phyloP scores from a whole-genome alignment of 2,797 vertebrate species.

The Cygnus olor region DNA sequence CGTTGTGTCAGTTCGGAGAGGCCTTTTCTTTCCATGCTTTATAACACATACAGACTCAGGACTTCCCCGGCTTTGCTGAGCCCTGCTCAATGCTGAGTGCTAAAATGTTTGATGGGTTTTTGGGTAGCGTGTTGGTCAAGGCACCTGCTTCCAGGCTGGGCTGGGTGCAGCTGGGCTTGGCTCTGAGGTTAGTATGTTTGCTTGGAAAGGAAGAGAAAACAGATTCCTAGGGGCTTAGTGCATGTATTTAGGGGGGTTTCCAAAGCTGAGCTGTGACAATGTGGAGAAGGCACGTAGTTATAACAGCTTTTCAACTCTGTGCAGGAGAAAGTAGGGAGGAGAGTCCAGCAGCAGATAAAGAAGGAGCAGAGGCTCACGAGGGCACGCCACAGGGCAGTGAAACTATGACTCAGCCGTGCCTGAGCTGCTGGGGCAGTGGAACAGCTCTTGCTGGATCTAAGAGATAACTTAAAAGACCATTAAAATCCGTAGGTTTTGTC shows the following conservation, averaged over 20 bases:
- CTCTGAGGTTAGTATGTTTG: not conserved
- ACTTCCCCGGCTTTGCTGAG: not conserved
- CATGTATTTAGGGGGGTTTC: not conserved
- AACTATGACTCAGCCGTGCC: not conserved
- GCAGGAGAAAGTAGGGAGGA: not conserved
- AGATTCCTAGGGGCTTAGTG: not conserved
- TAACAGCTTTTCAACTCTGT: not conserved
- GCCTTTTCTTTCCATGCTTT: not conserved
- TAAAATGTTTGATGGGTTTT: not conserved
- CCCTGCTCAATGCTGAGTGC: not conserved
- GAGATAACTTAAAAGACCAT: not conserved
- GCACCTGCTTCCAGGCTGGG: not conserved
- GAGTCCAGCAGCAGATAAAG: not conserved
- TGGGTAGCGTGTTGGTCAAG: not conserved
- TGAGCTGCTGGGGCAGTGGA: not conserved
- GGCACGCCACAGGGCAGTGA: not conserved
- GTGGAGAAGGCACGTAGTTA: not conserved
- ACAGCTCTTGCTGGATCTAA: not conserved
- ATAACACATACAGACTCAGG: not conserved
- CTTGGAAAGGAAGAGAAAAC: not conserved
- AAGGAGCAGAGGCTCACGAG: not conserved
- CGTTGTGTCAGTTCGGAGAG: not conserved
- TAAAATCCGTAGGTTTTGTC: not conserved
- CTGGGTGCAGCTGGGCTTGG: not conserved
- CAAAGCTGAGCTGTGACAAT: not conserved